Evolutionary conservation across 2,797 vertebrate species (phyloP).

Genomic region (Limnodromus scolopaceus): DNA sequence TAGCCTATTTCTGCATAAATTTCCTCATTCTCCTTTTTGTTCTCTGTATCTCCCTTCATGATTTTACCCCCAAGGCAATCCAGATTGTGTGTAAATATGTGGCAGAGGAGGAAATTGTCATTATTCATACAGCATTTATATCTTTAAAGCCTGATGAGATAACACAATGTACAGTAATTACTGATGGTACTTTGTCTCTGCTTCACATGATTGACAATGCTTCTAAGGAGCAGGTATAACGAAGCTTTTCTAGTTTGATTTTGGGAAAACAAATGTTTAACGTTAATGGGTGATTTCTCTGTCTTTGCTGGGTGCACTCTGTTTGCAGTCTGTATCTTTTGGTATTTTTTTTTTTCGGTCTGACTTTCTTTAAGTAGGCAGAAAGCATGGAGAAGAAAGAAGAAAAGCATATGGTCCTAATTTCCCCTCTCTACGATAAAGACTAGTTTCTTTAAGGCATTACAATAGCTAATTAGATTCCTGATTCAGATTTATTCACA

Average conservation of each 20-base stretch:
- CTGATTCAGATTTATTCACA: conserved; percentile 27
- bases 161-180: background rate
- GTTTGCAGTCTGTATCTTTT: background rate
- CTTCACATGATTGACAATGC: background rate
- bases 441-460: conserved; percentile 8
- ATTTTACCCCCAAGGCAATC: background rate
- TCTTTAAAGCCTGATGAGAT: background rate
- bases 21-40: background rate
- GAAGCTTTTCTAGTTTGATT: background rate
- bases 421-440: conserved; percentile 32
- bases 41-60: background rate
- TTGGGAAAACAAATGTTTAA: background rate
- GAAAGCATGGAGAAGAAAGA: background rate
- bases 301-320: background rate
- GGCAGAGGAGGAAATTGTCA: background rate
- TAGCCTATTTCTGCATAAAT: background rate
- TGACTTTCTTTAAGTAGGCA: background rate
- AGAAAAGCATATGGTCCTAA: background rate
- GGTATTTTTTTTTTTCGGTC: background rate
- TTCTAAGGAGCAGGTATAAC: background rate
- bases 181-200: background rate
- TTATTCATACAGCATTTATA: background rate
- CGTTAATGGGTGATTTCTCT: background rate
- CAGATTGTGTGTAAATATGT: background rate
- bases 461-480: conserved; percentile 48